Evolutionary conservation across 2,888 invertebrate genomes (phyloP), one percentile per base, ranked within the genome.

Genomic region (Mythimna loreyi): DNA sequence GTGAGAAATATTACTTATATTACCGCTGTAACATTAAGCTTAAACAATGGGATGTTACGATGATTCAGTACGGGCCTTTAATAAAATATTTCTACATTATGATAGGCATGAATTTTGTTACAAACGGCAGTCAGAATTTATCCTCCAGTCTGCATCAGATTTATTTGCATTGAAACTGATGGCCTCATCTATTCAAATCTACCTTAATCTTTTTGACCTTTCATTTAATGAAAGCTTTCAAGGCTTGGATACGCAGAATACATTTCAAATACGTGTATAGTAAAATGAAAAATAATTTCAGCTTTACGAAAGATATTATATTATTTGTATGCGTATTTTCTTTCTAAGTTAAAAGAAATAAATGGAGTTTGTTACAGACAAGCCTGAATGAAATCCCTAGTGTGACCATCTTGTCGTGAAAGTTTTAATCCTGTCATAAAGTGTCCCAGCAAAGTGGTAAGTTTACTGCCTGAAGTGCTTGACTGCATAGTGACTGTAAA

Each of bases 1-100:
- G 83, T 88, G 86, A 86, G 87, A 88, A 86, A 81, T 84, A 83
- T 82, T 70, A 50, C 62, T 57, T 86, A 81, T 84, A 83, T 82
- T 70, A 50, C 62, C 59, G 56, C 59, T 61, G 67, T 74, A 76
- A 75, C 81, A 78, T 74, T 72, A 71, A 71, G 40, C 56, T 57
- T 23, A 65, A 76, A 81, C 75, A 76, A 80, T 80, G 57, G 74
- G 78, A 74, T 72, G 68, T 67, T 78, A 62, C 58, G 56, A 75
- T 73, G 70, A 79, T 73, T 73, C 71, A 73, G 56, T 72, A 64
- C 66, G 62, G 47, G 67, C 28, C 43, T 72, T 77, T 25, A 58
- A 66, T 72, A 74, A 62, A 73, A 49, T 68, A 67, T 78, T 53
- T 49, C 43, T 49, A 30, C 53, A 23, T 53, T 73, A 61, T 50